Evolutionary conservation across 2,113 vertebrate genomes (phyloP), one percentile per base, ranked within the genome.

Genomic region (Albula goreensis): DNA sequence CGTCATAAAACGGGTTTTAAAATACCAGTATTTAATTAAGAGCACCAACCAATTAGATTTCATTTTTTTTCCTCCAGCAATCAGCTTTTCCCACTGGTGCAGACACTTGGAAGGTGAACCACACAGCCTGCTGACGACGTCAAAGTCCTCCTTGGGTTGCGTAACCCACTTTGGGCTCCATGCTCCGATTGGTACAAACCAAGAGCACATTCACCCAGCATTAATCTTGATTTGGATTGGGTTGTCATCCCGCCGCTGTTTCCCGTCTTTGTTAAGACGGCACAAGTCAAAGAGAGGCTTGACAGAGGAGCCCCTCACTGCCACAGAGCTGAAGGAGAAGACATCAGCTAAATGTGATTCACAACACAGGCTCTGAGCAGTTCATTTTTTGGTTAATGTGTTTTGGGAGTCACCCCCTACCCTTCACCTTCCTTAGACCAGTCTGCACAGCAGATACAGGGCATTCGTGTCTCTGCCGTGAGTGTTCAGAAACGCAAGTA

Each of bases 401-500:
- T 63, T 17, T 15, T 63, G 60, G 4, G 15, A 13, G 1, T 11
- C 60, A 4, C 60, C 60, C 3, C 15, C 15, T 4, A 91, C 83
- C 92, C 91, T 92, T 92, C 87, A 83, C 77, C 89, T 91, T 91
- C 88, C 90, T 89, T 89, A 15, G 12, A 60, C 12, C 11, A 4
- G 87, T 85, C 88, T 88, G 85, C 87, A 4, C 93, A 93, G 94
- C 92, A 93, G 89, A 89, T 85, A 85, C 81, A 52, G 79, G 92
- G 89, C 88, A 87, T 89, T 91, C 86, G 10, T 10, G 2, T 56
- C 63, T 19, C 63, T 41, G 17, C 1, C 6, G 51, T 9, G 13
- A 22, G 0, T 88, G 90, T 93, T 94, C 93, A 93, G 88, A 92
- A 89, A 92, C 92, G 90, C 90, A 13, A 91, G 92, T 93, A 91